These are phyloP conservation scores for Anas bahamensis DNA, from an alignment of 2,797 vertebrate genomes.

Conservation along the genomic window DNA sequence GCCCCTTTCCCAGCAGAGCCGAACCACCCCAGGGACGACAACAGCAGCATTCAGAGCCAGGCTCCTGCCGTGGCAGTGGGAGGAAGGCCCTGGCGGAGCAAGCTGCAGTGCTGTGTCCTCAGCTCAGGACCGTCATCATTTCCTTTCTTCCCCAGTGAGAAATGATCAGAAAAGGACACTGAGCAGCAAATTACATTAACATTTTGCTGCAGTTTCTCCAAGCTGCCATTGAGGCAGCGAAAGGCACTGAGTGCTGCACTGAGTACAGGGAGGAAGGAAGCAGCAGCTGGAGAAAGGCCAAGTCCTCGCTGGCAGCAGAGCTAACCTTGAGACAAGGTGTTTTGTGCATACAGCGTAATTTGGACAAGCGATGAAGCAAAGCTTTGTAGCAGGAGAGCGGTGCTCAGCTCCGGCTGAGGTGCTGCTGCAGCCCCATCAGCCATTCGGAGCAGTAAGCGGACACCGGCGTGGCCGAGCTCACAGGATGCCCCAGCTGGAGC, in stretches of 20 bases:
- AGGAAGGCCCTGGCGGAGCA: neutral
- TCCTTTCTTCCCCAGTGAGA: neutral
- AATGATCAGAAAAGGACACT: neutral
- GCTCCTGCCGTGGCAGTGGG: rapidly evolving
- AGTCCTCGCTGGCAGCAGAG: rapidly evolving
- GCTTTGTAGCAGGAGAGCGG: neutral
- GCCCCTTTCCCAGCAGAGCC: neutral
- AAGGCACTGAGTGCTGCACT: neutral
- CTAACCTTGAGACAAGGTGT: neutral
- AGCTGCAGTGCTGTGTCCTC: neutral
- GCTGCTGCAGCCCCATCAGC: neutral
- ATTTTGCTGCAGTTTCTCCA: neutral
- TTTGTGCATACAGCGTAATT: rapidly evolving
- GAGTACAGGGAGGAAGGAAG: neutral
- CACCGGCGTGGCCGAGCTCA: rapidly evolving
- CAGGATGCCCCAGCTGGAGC: rapidly evolving
- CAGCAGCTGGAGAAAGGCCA: neutral
- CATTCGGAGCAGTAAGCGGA: rapidly evolving
- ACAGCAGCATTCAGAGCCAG: neutral
- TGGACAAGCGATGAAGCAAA: neutral
- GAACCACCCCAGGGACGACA: neutral
- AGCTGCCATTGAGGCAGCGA: neutral
- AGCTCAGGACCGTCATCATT: neutral
- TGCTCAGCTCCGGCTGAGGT: neutral
- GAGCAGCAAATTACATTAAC: neutral